phyloP scores from a whole-genome alignment of 2,113 vertebrate genomes.

The Caretta caretta region DNA sequence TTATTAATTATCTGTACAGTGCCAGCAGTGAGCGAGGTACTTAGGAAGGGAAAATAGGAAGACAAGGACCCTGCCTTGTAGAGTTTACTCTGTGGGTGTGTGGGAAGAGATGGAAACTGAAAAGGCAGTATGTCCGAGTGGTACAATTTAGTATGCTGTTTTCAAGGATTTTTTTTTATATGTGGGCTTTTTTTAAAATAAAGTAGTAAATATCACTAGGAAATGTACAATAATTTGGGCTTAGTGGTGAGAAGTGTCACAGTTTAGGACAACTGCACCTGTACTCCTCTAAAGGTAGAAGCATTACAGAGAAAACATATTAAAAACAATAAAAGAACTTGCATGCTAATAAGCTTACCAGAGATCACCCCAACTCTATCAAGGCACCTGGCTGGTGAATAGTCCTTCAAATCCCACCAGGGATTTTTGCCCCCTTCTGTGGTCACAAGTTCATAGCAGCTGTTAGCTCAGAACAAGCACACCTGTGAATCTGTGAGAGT shows the following conservation, averaged over 20 bases:
- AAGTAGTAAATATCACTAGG: not conserved
- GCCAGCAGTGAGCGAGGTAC: not conserved
- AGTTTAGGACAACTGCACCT: not conserved
- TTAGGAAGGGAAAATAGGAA: not conserved
- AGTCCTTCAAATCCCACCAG: not conserved
- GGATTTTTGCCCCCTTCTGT: not conserved
- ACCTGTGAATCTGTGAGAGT: not conserved
- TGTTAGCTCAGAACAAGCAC: not conserved
- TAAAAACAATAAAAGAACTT: not conserved
- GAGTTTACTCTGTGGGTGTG: not conserved
- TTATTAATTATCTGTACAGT: not conserved
- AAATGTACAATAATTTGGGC: not conserved
- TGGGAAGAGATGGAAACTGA: not conserved
- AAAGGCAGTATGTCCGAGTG: not conserved
- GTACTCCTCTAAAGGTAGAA: not conserved
- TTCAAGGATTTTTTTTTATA: not conserved
- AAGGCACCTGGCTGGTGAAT: not conserved
- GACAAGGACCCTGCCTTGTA: not conserved
- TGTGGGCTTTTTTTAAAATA: not conserved
- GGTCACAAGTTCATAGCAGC: not conserved
- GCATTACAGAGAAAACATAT: not conserved
- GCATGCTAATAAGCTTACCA: not conserved
- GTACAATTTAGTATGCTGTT: not conserved
- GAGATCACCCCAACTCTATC: not conserved
- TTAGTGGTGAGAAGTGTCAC: not conserved